Conservation (phyloP, 2,888 invertebrate species). For the Drosophila atripex region DNA sequence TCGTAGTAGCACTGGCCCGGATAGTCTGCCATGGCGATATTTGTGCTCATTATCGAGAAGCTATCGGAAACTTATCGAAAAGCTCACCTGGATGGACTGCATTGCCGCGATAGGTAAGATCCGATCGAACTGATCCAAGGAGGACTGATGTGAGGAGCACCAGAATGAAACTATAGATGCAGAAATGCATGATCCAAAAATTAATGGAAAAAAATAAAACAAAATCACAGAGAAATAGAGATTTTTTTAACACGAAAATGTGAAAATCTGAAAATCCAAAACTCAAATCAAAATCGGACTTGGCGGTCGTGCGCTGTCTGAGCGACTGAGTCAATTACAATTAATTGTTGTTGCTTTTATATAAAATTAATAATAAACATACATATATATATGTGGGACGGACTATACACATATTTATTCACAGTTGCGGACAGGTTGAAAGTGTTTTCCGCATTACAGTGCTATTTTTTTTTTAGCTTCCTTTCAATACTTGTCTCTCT, state of each 20-base stretch:
- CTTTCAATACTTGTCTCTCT: too few relatives aligned
- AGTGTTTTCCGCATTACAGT: too few relatives aligned
- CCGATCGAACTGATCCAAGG: constrained; percentile 47
- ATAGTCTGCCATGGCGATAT: constrained; percentile 56
- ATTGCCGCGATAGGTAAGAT: constrained; percentile 78
- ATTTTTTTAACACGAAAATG: background rate
- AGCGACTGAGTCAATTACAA: constrained; percentile 80
- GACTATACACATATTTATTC: constrained; percentile 1
- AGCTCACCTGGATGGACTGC: constrained; percentile 78
- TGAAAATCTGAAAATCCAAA: constrained; percentile 1
- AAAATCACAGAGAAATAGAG: background rate
- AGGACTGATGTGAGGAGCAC: constrained; percentile 50
- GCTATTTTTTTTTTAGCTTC: too few relatives aligned
- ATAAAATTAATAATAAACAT: constrained; percentile 78
- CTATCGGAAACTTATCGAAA: background rate
- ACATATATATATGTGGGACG: constrained; percentile 27
- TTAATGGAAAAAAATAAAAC: too few relatives aligned
- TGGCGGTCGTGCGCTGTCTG: constrained; percentile 57
- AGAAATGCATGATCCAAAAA: constrained; percentile 15
- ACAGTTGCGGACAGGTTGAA: background rate
- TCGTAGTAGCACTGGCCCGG: constrained; percentile 80
- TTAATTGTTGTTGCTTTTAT: constrained; percentile 82
- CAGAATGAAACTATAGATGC: constrained; percentile 14
- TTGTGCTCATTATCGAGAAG: background rate
- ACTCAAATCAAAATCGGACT: constrained; percentile 41